Conservation (phyloP, 2,888 invertebrate genomes). For the Acronicta psi region DNA sequence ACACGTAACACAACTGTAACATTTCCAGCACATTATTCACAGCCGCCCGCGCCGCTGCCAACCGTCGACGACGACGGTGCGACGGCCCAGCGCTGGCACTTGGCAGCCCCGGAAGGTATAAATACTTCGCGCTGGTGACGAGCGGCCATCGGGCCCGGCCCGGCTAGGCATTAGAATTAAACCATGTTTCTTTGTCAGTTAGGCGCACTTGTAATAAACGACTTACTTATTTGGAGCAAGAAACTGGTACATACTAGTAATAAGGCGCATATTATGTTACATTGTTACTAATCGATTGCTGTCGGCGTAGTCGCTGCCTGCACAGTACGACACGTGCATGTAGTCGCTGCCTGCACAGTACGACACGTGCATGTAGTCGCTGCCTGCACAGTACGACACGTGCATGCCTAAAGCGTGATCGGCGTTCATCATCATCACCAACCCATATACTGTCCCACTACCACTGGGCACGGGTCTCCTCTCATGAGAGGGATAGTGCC, state of each 20-base stretch:
- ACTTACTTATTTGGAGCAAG: slow-evolving; percentile 4
- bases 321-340: too few species aligned
- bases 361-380: too few species aligned
- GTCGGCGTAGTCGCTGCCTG: too few species aligned
- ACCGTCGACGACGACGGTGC: background rate
- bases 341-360: too few species aligned
- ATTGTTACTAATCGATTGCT: too few species aligned
- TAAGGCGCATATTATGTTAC: background rate
- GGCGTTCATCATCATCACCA: too few species aligned
- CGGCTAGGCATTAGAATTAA: slow-evolving; percentile 28
- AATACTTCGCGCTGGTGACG: slow-evolving; percentile 43
- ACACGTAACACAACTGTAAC: slow-evolving; percentile 25
- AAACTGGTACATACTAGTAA: background rate
- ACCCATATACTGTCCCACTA: too few species aligned
- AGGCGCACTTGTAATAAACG: slow-evolving; percentile 6
- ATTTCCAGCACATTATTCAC: slow-evolving; percentile 30
- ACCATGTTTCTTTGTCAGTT: slow-evolving; percentile 41
- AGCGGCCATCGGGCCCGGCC: slow-evolving; percentile 20
- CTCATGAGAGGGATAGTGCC: too few species aligned
- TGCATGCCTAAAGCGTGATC: too few species aligned
- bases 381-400: too few species aligned
- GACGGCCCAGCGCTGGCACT: background rate
- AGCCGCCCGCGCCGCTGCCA: slow-evolving; percentile 9
- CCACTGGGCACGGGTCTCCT: too few species aligned
- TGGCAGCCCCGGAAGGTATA: slow-evolving; percentile 49